Conservation (phyloP, 2,797 vertebrate species). For the Crenuchus spilurus region DNA sequence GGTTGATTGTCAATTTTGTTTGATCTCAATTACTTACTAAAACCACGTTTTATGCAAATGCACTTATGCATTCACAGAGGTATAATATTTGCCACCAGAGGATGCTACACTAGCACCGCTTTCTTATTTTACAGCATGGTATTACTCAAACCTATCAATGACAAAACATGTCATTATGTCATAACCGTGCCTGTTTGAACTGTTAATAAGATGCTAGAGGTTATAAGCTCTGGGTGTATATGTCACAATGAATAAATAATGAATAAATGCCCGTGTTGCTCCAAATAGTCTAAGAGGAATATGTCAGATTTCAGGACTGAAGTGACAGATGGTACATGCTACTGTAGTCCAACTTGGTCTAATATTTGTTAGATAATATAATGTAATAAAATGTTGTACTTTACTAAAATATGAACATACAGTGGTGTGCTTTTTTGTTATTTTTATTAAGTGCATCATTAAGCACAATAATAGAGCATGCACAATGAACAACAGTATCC, state of each 20-base stretch:
- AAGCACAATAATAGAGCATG: too few species aligned
- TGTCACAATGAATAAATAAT: neutral
- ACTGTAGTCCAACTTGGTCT: neutral
- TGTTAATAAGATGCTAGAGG: neutral
- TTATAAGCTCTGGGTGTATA: neutral
- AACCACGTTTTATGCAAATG: neutral
- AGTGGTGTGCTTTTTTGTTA: neutral
- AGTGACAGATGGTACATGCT: neutral
- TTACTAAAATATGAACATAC: neutral
- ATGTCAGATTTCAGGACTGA: too few species aligned
- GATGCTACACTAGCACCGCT: neutral
- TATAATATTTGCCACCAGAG: neutral
- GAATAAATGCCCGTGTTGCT: neutral
- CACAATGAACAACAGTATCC: too few species aligned
- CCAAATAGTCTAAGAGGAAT: too few species aligned
- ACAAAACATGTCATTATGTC: neutral
- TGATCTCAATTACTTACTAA: neutral
- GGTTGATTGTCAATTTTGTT: neutral
- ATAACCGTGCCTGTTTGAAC: neutral
- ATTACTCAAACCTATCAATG: neutral
- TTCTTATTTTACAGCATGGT: neutral
- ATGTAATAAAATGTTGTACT: neutral
- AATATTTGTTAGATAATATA: neutral
- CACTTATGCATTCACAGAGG: neutral
- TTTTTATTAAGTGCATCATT: too few species aligned